Evolutionary conservation across 2,113 vertebrate genomes (phyloP).

Genomic region (Ophthalmolycus amberensis): DNA sequence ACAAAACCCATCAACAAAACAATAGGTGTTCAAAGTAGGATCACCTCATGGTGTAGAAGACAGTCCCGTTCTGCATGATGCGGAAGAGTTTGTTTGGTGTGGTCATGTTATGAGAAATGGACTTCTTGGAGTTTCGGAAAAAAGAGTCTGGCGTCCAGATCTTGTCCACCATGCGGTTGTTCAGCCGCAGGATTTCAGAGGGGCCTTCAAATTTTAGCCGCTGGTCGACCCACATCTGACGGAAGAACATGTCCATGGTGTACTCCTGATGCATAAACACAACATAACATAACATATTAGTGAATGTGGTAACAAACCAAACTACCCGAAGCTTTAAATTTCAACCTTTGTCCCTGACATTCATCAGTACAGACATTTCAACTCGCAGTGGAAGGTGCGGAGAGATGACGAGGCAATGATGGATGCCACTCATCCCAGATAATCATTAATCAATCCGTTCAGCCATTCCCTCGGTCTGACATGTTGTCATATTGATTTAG

Average conservation of each 20-base stretch:
- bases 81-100: conserved; percentile 87
- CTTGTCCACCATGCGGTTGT: conserved; percentile 86
- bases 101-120: conserved; percentile 85
- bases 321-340: not conserved
- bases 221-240: conserved; percentile 88
- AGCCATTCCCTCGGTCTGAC: conserved; percentile 65
- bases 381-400: conserved; percentile 52
- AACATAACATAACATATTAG: not conserved
- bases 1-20: not conserved
- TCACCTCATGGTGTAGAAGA: conserved; percentile 88
- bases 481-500: conserved; percentile 79
- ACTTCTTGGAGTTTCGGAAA: conserved; percentile 85
- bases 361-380: conserved; percentile 37
- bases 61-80: conserved; percentile 87
- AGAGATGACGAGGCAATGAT: conserved; percentile 61
- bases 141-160: conserved; percentile 88
- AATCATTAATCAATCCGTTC: conserved; percentile 75
- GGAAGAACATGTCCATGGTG: conserved; percentile 88
- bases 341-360: not conserved
- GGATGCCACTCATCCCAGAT: conserved; percentile 70
- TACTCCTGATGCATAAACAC: conserved; percentile 77
- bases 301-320: not conserved
- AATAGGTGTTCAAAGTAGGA: not conserved
- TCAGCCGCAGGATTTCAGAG: conserved; percentile 83
- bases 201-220: conserved; percentile 84